phyloP scores from a whole-genome alignment of 2,113 vertebrate genomes.

The Orycteropus afer region DNA sequence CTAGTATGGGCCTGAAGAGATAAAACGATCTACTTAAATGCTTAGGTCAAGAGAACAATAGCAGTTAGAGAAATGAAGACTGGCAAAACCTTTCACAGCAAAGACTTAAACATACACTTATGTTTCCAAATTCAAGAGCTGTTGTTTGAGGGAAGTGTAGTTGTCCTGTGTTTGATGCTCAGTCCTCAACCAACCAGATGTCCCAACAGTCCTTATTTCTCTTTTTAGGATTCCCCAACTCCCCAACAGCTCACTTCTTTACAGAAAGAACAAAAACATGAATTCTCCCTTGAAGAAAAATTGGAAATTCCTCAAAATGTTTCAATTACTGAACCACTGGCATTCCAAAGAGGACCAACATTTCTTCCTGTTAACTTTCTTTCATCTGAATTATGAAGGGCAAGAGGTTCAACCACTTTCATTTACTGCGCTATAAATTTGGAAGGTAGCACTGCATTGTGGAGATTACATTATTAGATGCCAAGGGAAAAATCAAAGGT shows the following conservation, averaged over 20 bases:
- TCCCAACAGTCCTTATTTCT: no score
- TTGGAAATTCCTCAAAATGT: slow-evolving; percentile 11
- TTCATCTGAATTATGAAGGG: slow-evolving; percentile 48
- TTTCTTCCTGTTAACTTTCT: not conserved
- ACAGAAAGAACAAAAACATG: not conserved
- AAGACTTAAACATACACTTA: not conserved
- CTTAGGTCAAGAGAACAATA: not conserved
- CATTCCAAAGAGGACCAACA: not conserved
- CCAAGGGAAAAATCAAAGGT: not conserved
- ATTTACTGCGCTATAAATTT: slow-evolving; percentile 33
- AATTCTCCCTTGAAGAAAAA: slow-evolving; percentile 22
- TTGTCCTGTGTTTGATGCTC: not conserved
- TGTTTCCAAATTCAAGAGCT: not conserved
- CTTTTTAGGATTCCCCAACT: not conserved
- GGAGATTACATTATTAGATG: slow-evolving; percentile 28
- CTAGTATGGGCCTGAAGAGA: not conserved
- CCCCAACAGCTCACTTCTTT: not conserved
- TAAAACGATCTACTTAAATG: not conserved
- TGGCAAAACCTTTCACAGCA: not conserved
- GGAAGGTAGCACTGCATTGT: not conserved
- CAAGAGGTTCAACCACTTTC: not conserved
- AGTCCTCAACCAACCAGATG: not conserved
- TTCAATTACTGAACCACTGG: not conserved
- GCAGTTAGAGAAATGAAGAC: not conserved
- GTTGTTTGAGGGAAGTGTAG: not conserved